Evolutionary conservation across 2,888 invertebrate genomes (phyloP), one percentile per base, ranked within the genome.

Genomic region (Drosophila macrothrix): DNA sequence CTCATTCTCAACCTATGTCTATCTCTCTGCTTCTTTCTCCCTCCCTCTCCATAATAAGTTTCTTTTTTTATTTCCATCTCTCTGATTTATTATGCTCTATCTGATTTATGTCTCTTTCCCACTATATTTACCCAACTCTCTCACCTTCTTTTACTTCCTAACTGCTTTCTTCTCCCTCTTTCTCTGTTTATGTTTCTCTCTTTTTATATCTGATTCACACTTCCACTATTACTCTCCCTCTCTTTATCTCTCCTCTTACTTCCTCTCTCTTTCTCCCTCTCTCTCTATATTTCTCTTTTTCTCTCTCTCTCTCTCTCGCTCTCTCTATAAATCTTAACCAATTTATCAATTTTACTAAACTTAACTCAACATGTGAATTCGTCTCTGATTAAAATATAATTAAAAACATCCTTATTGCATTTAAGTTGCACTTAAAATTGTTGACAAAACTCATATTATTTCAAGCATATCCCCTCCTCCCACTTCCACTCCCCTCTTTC

Each of bases 381-480:
- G 19, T 9, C 31, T 53, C 16, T 19, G 12, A 43, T 28, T 56
- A 33, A 33, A n/a, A 28, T n/a, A 4, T 2, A 29, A 10, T 41
- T 16, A 5, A 16, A 29, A 43, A 31, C 29, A 39, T 58, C 3
- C 22, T 35, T 39, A 5, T 37, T 14, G 5, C 59, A 55, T 22
- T 62, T 46, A 25, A 68, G 37, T 35, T 58, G 37, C 7, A 25
- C 49, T 28, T 28, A 28, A 69, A 41, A 54, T 46, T 31, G 58
- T 52, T 52, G 37, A 39, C 59, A 53, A 43, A 68, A 54, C 58
- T 56, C 52, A 49, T 39, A 43, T 33, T 37, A 35, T 58, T 56
- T 41, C 61, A 37, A 35, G 35, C 62, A 43, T 60, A 39, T 46
- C n/a, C n/a, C n/a, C 41, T 35, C 22, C 28, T 0, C 4, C 7